Percentiles rank a stretch among this genome's conserved stretches.
Conservation (phyloP, 1,140 invertebrate genomes). For the Brachystomella parvula region DNA sequence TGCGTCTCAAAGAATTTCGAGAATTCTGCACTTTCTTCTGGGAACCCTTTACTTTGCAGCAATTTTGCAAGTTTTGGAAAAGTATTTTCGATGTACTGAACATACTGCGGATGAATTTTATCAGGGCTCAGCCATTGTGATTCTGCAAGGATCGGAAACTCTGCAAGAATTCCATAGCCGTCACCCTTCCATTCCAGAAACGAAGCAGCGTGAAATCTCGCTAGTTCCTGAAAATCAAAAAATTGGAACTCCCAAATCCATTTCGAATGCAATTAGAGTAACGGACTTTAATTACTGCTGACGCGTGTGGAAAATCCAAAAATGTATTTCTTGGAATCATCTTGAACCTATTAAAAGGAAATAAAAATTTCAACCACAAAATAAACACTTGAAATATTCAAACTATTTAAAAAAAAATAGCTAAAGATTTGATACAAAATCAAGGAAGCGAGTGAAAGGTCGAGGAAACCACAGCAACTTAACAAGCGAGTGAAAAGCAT, state of each 20-base stretch:
- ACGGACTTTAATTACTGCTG: slow-evolving; percentile 9
- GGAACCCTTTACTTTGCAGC: background rate
- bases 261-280: background rate
- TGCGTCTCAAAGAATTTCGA: background rate
- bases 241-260: background rate
- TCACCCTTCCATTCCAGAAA: slow-evolving; percentile 21
- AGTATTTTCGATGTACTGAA: background rate
- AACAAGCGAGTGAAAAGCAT: too few relatives aligned
- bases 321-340: slow-evolving; percentile 13
- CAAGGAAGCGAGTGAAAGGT: too few relatives aligned
- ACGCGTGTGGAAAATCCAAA: slow-evolving; percentile 13
- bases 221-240: slow-evolving; percentile 14
- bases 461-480: too few relatives aligned
- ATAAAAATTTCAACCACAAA: background rate
- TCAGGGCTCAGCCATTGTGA: slow-evolving; percentile 8
- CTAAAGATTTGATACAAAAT: too few relatives aligned
- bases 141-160: slow-evolving; percentile 18
- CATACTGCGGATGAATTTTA: background rate
- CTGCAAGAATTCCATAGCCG: slow-evolving; percentile 5
- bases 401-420: too few relatives aligned
- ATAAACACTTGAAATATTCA: background rate
- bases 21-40: background rate
- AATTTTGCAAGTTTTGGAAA: slow-evolving; percentile 10
- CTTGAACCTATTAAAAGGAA: slow-evolving; percentile 17
- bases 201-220: slow-evolving; percentile 23